These are phyloP conservation scores for Medauroidea extradentata DNA, from an alignment of 1,140 invertebrate genomes.

Conservation along the genomic window DNA sequence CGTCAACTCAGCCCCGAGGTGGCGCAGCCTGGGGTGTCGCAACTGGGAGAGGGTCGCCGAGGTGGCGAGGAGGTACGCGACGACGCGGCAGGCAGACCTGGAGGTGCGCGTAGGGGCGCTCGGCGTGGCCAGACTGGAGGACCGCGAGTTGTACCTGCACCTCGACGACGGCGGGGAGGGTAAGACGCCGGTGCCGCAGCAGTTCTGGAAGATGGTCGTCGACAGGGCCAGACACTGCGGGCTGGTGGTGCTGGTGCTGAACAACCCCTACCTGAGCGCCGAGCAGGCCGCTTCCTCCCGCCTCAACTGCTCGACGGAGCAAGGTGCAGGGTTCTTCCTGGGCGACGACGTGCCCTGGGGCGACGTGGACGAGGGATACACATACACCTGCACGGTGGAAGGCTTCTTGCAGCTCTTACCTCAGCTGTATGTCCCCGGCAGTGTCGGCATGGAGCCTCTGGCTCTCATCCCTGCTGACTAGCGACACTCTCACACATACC, in stretches of 20 bases:
- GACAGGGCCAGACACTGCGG: constrained; percentile 29
- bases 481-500: no score
- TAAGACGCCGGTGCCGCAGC: constrained; percentile 44
- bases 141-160: constrained; percentile 36
- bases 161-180: neutral
- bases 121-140: constrained; percentile 24
- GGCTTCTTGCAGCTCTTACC: no score
- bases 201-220: constrained; percentile 46
- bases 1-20: constrained; percentile 52
- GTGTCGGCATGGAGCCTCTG: no score
- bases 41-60: constrained; percentile 48
- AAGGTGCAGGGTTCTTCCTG: no score
- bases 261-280: constrained; percentile 41
- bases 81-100: constrained; percentile 21
- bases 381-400: no score
- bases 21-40: constrained; percentile 45
- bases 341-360: no score
- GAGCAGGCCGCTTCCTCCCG: no score
- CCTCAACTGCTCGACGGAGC: no score
- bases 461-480: no score
- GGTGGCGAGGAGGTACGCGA: constrained; percentile 33
- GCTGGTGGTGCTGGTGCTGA: constrained; percentile 46
- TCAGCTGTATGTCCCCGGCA: no score
- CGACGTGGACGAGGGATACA: no score
- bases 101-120: constrained; percentile 42